Evolutionary conservation across 2,888 invertebrate species (phyloP), one percentile per base, ranked within the genome.

Genomic region (Schizaphis graminum): DNA sequence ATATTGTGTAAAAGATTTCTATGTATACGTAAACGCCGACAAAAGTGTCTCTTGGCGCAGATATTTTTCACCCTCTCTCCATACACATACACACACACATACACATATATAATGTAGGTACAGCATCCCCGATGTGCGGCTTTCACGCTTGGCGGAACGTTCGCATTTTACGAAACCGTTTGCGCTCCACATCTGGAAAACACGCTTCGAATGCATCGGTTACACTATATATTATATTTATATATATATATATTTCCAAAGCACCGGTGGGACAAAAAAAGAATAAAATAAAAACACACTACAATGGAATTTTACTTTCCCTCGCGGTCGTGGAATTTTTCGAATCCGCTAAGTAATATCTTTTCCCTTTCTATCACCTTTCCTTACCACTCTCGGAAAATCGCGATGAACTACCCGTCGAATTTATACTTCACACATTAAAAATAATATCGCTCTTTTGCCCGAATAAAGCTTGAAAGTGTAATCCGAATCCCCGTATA

Each of bases 131-230:
- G 49, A 93, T 84, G 90, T 85, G 93, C 93, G 93, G 93, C 89
- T 93, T 93, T 93, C 77, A 93, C 93, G 89, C 93, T 93, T 89
- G 89, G 89, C 61, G 44, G 89, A 89, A 93, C 89, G 93, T 89
- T 93, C 89, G 89, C 77, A 89, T 93, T 93, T 93, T 93, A 77
- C 77, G 77, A 93, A 93, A 89, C 77, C 44, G 88, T 89, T 93
- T 88, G 67, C 86, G 67, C 87, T 41, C 67, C 41, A 89, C 89
- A 89, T 93, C 89, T 89, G 88, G 35, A 93, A 89, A 93, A 93
- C 56, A 89, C 93, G 93, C 89, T 92, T 67, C 87, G 87, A 92
- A 87, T 44, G 56, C 85, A 41, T 91, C 84, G 84, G 57, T 28
- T 67, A 41, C 44, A 44, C 13, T 53, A 16, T 56, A 56, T 56